Conservation (phyloP, 2,797 vertebrate genomes). For the Diplodus puntazzo region DNA sequence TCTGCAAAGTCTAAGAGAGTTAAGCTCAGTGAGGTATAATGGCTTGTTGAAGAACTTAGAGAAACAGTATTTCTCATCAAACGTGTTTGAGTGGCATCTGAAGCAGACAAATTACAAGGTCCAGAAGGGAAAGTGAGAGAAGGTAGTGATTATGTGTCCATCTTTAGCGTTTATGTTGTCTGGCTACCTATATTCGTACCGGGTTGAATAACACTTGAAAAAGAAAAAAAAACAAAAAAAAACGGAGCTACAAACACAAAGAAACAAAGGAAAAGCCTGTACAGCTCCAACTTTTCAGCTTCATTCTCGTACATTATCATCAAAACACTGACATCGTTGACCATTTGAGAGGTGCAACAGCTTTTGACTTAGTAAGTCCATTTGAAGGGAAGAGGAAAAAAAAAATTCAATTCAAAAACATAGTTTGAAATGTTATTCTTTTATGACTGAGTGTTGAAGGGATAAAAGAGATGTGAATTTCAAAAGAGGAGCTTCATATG, state of each 20-base stretch:
- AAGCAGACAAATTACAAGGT: conserved; percentile 5
- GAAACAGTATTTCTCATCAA: neutral
- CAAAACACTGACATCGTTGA: conserved; percentile 15
- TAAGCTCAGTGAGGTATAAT: neutral
- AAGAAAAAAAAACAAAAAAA: too few relatives aligned
- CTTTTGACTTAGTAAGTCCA: conserved; percentile 17
- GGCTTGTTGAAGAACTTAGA: neutral
- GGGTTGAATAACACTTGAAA: neutral
- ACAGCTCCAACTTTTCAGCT: neutral
- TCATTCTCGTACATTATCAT: conserved; percentile 23
- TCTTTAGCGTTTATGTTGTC: neutral
- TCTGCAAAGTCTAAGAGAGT: neutral
- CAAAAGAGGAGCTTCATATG: conserved; percentile 36
- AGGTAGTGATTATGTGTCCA: neutral
- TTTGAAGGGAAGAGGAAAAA: conserved; percentile 6
- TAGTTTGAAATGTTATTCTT: conserved; percentile 15
- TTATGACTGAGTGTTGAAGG: conserved; percentile 40
- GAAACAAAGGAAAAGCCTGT: neutral
- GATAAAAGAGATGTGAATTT: conserved; percentile 31
- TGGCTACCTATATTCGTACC: neutral
- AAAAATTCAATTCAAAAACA: conserved; percentile 27
- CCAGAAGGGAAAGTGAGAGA: neutral
- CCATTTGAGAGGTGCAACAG: conserved; percentile 1
- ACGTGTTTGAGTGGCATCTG: neutral
- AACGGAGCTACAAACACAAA: neutral